Percentiles rank a stretch among this genome's conserved stretches.
Evolutionary conservation across 64 coral and sea anemone genomes (phyloP).

Genomic region (Stichodactyla mertensii): DNA sequence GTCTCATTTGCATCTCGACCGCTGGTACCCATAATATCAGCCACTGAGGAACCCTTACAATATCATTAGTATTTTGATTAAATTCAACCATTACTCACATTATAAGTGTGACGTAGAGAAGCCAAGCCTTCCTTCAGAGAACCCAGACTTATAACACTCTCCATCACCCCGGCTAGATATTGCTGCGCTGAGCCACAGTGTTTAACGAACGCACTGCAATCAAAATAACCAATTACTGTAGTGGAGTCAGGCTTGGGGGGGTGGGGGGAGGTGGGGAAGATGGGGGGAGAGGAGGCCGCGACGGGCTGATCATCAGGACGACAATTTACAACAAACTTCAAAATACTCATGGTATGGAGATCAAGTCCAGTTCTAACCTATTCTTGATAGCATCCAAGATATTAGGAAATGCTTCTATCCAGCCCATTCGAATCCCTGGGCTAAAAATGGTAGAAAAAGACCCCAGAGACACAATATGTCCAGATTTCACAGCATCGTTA

Average conservation of each 20-base stretch:
- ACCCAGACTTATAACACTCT: conserved; percentile 31
- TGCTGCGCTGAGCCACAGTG: conserved; percentile 20
- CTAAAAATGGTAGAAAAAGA: conserved; percentile 58
- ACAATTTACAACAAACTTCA: too few relatives aligned
- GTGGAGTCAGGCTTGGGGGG: too few relatives aligned
- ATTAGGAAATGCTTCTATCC: conserved; percentile 54
- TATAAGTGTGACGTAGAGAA: conserved; percentile 14
- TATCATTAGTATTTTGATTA: not conserved
- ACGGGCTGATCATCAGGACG: too few relatives aligned
- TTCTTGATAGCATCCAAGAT: conserved; percentile 1
- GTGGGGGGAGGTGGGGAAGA: too few relatives aligned
- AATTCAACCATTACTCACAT: conserved; percentile 17
- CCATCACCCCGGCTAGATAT: conserved; percentile 18
- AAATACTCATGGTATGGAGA: not conserved
- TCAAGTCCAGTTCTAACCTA: not conserved
- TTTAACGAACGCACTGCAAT: conserved; percentile 17
- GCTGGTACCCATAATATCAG: too few relatives aligned
- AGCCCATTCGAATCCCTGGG: conserved; percentile 60
- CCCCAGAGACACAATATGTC: conserved; percentile 48
- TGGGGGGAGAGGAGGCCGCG: too few relatives aligned
- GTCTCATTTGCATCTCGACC: too few relatives aligned
- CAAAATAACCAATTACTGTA: not conserved
- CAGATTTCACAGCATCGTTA: not conserved
- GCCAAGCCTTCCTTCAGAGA: not conserved
- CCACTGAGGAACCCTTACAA: too few relatives aligned